phyloP scores from a whole-genome alignment of 2,888 invertebrate species.

The Cryptus viduatorius region DNA sequence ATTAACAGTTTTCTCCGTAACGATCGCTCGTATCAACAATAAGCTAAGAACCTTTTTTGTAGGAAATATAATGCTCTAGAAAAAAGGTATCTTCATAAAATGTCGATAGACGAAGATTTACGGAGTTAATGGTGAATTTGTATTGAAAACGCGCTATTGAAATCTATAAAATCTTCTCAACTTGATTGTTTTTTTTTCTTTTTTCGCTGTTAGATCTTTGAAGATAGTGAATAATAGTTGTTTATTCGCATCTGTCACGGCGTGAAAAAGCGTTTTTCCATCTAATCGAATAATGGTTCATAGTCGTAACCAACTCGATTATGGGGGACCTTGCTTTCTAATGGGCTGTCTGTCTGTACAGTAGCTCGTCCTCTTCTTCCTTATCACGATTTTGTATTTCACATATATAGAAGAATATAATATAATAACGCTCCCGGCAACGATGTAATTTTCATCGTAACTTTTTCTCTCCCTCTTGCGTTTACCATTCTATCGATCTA shows the following conservation, averaged over 20 bases:
- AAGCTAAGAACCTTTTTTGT: background rate
- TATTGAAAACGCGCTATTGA: background rate
- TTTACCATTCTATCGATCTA: slow-evolving; percentile 18
- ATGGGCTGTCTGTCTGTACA: slow-evolving; percentile 57
- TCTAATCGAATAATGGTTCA: slow-evolving; percentile 55
- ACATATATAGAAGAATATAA: slow-evolving; percentile 29
- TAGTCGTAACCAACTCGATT: slow-evolving; percentile 42
- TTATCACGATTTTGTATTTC: slow-evolving; percentile 68
- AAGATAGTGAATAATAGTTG: slow-evolving; percentile 62
- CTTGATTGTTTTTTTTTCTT: background rate
- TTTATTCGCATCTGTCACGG: slow-evolving; percentile 41
- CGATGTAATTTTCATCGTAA: slow-evolving; percentile 44
- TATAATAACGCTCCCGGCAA: slow-evolving; percentile 33
- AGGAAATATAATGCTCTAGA: background rate
- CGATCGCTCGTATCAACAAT: background rate
- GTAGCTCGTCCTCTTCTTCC: slow-evolving; percentile 67
- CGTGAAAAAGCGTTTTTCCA: slow-evolving; percentile 51
- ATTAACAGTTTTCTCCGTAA: background rate
- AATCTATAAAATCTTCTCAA: background rate
- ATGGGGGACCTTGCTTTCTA: slow-evolving; percentile 67
- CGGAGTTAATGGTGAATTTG: background rate
- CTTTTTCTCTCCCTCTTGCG: slow-evolving; percentile 17
- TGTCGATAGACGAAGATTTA: background rate
- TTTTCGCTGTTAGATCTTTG: slow-evolving; percentile 47
- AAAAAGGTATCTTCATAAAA: background rate